Percentiles rank a stretch among this genome's conserved stretches.
Evolutionary conservation across 2,888 invertebrate species (phyloP).

Genomic region (Bombyx huttoni): DNA sequence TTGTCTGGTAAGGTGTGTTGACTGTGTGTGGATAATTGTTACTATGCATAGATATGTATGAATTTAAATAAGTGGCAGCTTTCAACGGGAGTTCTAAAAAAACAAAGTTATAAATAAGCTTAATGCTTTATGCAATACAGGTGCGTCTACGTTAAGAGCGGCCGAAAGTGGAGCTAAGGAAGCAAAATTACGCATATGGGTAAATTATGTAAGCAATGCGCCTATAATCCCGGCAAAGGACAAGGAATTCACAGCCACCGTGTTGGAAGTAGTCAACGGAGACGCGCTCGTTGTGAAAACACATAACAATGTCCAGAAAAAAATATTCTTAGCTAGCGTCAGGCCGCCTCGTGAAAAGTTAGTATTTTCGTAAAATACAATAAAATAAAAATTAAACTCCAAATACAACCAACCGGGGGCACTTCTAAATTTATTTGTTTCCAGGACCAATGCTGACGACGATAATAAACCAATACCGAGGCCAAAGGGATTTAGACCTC

Average conservation of each 20-base stretch:
- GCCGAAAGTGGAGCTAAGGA: slow-evolving; percentile 93
- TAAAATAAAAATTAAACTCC: background rate
- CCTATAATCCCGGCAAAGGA: slow-evolving; percentile 82
- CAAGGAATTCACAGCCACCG: slow-evolving; percentile 85
- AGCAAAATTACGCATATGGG: slow-evolving; percentile 89
- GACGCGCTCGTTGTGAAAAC: slow-evolving; percentile 92
- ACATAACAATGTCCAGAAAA: slow-evolving; percentile 83
- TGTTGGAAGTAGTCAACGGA: slow-evolving; percentile 93
- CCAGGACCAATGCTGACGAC: slow-evolving; percentile 70
- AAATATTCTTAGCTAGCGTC: slow-evolving; percentile 96
- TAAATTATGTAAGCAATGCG: slow-evolving; percentile 85
- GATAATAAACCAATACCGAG: slow-evolving; percentile 78
- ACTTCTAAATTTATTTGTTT: background rate
- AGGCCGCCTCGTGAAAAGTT: slow-evolving; percentile 89
- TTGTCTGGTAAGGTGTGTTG: too few species aligned
- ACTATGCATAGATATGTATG: too few species aligned
- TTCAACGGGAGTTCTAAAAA: too few species aligned
- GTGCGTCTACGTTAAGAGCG: slow-evolving; percentile 85
- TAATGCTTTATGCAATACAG: slow-evolving; percentile 14
- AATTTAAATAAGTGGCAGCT: too few species aligned
- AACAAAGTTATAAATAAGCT: too few species aligned
- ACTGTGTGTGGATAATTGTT: too few species aligned
- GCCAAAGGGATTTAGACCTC: slow-evolving; percentile 84
- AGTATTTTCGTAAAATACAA: slow-evolving; percentile 7
- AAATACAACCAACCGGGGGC: too few species aligned